Conservation (phyloP, 2,797 vertebrate genomes). For the Cichlasoma orientale region DNA sequence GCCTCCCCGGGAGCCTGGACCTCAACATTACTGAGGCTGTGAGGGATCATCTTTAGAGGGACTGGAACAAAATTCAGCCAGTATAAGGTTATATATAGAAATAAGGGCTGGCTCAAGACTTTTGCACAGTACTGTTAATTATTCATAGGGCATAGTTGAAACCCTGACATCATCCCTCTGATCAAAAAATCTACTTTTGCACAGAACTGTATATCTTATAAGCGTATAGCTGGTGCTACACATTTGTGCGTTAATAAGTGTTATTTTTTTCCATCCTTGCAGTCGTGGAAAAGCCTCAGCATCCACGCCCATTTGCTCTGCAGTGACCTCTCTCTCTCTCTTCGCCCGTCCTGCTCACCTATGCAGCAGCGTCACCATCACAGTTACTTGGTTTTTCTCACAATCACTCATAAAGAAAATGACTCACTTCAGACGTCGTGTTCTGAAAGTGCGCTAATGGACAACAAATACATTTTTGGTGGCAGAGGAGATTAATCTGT, state of each 20-base stretch:
- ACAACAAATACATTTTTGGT: neutral
- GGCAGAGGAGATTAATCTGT: neutral
- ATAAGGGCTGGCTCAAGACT: neutral
- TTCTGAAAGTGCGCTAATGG: neutral
- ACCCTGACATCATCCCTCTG: neutral
- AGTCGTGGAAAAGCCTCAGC: accelerated
- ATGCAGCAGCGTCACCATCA: neutral
- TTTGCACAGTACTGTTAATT: neutral
- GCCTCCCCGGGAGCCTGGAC: neutral
- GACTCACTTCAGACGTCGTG: neutral
- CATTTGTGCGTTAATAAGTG: neutral
- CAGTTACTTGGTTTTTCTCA: neutral
- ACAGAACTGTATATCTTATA: too few relatives aligned
- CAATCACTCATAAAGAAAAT: neutral
- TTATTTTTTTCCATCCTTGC: neutral
- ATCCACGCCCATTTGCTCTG: neutral
- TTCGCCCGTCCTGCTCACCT: neutral
- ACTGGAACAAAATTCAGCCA: neutral
- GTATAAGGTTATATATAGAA: neutral
- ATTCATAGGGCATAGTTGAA: neutral
- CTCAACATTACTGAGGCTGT: neutral
- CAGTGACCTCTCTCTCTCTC: neutral
- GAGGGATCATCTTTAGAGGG: neutral
- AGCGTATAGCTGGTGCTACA: neutral
- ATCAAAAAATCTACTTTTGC: neutral